Evolutionary conservation across 2,113 vertebrate species (phyloP).

Genomic region (Hystrix brachyura): DNA sequence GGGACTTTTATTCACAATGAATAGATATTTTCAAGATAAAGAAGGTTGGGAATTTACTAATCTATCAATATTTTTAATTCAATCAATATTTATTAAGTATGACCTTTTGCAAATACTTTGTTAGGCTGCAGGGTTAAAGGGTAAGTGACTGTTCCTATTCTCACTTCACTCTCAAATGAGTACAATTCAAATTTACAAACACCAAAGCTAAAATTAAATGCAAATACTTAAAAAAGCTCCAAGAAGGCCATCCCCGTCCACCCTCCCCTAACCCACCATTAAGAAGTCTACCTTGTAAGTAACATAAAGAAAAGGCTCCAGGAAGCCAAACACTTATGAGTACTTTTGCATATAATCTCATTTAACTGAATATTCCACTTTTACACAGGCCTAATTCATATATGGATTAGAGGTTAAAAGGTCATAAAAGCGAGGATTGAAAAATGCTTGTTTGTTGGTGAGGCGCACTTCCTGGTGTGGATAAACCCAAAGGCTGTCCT

Average conservation of each 20-base stretch:
- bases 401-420: constrained; percentile 21
- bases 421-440: not conserved
- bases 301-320: not conserved
- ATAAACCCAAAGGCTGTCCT: not conserved
- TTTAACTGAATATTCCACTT: not conserved
- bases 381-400: not conserved
- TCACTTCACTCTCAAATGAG: not conserved
- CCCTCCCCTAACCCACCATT: too few relatives aligned
- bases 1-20: constrained; percentile 18
- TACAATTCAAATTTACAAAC: constrained; percentile 27
- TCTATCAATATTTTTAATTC: constrained; percentile 30
- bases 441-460: not conserved
- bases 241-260: not conserved
- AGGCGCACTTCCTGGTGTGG: not conserved
- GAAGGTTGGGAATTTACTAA: constrained; percentile 17
- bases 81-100: constrained; percentile 3
- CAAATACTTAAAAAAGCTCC: constrained; percentile 13
- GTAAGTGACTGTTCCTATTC: not conserved
- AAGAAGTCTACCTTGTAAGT: not conserved
- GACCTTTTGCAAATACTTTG: not conserved
- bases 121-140: not conserved
- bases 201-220: not conserved
- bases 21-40: not conserved
- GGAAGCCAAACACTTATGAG: not conserved
- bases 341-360: not conserved